These are phyloP conservation scores for Artibeus jamaicensis DNA, from an alignment of 2,797 vertebrate genomes.

Conservation along the genomic window DNA sequence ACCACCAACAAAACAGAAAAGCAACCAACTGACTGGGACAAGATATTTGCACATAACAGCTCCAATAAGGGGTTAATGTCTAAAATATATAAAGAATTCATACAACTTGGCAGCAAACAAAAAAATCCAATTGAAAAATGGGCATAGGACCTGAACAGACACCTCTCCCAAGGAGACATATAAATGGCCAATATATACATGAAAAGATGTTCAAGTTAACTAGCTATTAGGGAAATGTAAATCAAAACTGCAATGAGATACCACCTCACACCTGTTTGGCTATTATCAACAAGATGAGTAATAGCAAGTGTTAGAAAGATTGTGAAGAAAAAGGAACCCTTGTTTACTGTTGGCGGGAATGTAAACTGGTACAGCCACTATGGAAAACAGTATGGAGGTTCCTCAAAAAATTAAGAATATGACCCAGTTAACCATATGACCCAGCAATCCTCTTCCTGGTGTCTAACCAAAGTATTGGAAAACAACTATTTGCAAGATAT, in stretches of 20 bases:
- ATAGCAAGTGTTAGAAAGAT: neutral
- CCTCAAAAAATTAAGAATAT: neutral
- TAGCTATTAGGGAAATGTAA: neutral
- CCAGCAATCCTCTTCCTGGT: neutral
- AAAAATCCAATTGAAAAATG: neutral
- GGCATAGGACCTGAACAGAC: neutral
- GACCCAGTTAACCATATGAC: neutral
- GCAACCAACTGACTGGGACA: neutral
- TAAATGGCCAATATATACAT: neutral
- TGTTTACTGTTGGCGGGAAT: neutral
- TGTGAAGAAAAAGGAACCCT: neutral
- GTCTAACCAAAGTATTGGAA: neutral
- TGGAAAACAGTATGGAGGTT: neutral
- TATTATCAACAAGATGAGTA: neutral
- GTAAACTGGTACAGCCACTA: neutral
- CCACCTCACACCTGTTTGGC: neutral
- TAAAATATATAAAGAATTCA: neutral
- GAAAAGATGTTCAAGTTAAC: neutral
- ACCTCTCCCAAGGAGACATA: neutral
- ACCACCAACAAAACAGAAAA: neutral
- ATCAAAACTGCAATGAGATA: neutral
- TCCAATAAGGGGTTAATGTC: neutral
- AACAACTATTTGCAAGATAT: neutral
- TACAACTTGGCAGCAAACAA: neutral
- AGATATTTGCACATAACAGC: neutral